Conservation (phyloP, 1,140 invertebrate species). For the Trachelipus rathkii region DNA sequence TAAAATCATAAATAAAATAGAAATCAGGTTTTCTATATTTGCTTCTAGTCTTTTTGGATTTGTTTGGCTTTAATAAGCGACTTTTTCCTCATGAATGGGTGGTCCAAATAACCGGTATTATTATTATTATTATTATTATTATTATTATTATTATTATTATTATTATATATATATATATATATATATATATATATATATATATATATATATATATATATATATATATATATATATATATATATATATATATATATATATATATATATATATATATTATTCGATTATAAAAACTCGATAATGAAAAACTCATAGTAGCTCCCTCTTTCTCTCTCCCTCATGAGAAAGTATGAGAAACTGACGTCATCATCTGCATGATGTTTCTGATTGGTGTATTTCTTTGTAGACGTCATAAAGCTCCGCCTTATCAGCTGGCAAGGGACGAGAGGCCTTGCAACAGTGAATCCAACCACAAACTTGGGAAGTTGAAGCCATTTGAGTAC, state of each 20-base stretch:
- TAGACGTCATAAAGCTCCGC: not conserved
- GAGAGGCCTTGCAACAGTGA: not conserved
- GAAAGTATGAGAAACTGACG: not conserved
- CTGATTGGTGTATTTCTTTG: not conserved
- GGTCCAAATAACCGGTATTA: no score
- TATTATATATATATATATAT: no score
- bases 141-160: no score
- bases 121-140: no score
- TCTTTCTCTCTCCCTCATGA: not conserved
- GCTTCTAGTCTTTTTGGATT: no score
- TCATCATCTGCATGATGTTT: not conserved
- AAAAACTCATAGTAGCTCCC: not conserved
- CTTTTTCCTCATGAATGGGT: no score
- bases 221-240: constrained; percentile 27
- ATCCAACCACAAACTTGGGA: not conserved
- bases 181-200: constrained; percentile 19
- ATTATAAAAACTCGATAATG: not conserved
- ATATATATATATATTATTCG: not conserved
- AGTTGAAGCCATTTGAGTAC: not conserved
- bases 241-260: constrained; percentile 25
- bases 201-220: constrained; percentile 24
- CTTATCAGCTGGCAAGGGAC: constrained; percentile 5
- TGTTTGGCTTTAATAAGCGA: no score
- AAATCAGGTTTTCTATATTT: no score
- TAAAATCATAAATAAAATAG: no score